Evolutionary conservation across 92 coral and sea anemone species (phyloP).

Genomic region (Desmophyllum pertusum): DNA sequence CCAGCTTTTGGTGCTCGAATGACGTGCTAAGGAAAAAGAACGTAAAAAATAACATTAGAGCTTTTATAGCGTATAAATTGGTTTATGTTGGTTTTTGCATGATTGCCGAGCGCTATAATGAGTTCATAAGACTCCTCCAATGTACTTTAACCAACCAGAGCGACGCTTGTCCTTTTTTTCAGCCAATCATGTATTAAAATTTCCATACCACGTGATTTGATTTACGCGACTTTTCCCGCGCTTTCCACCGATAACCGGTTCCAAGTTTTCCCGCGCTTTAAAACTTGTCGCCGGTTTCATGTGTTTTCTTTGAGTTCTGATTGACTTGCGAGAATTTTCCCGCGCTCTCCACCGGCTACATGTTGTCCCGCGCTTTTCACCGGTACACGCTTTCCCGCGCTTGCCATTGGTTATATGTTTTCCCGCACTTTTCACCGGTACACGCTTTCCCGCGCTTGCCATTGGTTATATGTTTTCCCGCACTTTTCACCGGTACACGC

Average conservation of each 20-base stretch:
- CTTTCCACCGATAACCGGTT: background rate
- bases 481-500: background rate
- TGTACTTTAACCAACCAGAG: background rate
- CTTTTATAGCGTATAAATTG: background rate
- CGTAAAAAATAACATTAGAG: background rate
- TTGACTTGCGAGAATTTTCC: too few relatives aligned
- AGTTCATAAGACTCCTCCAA: background rate
- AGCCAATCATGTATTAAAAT: background rate
- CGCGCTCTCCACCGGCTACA: too few relatives aligned
- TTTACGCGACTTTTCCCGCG: background rate
- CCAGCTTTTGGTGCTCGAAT: slow-evolving; percentile 96
- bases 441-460: too few relatives aligned
- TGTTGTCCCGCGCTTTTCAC: too few relatives aligned
- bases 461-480: too few relatives aligned
- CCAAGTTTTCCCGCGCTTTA: too few relatives aligned
- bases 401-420: background rate
- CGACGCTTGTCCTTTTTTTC: background rate
- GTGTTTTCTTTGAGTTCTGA: background rate
- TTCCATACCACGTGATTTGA: background rate
- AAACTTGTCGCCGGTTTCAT: background rate
- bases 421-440: background rate
- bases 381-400: too few relatives aligned
- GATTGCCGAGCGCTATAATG: background rate
- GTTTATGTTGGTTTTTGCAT: too few relatives aligned
- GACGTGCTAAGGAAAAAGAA: slow-evolving; percentile 74